Evolutionary conservation across 2,113 vertebrate genomes (phyloP), one percentile per base, ranked within the genome.

Genomic region (Abramis brama): DNA sequence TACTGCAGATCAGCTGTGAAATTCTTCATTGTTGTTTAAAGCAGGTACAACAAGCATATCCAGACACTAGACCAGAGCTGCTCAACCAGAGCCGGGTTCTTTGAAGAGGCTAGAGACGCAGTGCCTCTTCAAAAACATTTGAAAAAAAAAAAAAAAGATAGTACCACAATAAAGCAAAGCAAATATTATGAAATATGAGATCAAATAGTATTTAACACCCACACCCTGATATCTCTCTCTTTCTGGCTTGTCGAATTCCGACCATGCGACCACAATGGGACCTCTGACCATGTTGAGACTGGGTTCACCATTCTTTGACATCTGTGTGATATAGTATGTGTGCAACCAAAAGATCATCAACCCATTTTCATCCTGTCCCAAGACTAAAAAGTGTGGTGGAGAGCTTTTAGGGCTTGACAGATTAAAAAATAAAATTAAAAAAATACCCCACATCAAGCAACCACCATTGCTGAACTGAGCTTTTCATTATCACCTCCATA

Each of bases 1-100:
- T 62, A 79, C 78, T n/a, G 23, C 55, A 62, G 55, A 39, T 13
- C 78, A 79, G 55, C 77, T 79, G 77, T 79, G 77, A 80, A 80
- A 80, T 62, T 25, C 36, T 43, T 10, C 13, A 62, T 25, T 43
- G 57, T 45, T 79, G 57, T 79, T 79, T 3, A 21, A 17, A 59
- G 57, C 57, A 62, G 33, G 33, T 62, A 79, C 57, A 60, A 59
- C 30, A 62, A 79, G 23, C 52, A 79, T 25, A 80, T 43, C 78
- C 7, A 62, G 33, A 62, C 55, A 43, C 77, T 2, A 13, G 5
- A 75, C 6, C 43, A 5, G 11, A 74, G 71, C 23, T 43, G 43
- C 23, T n/a, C 33, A 78, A 78, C 6, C 5, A 68, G 30, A 17
- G 64, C 13, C 27, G 66, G 30, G 30, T 23, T 71, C 68, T 71